Percentiles rank a stretch among this genome's conserved stretches.
Evolutionary conservation across 1,140 invertebrate genomes (phyloP).

Genomic region (Drosophila ironensis): DNA sequence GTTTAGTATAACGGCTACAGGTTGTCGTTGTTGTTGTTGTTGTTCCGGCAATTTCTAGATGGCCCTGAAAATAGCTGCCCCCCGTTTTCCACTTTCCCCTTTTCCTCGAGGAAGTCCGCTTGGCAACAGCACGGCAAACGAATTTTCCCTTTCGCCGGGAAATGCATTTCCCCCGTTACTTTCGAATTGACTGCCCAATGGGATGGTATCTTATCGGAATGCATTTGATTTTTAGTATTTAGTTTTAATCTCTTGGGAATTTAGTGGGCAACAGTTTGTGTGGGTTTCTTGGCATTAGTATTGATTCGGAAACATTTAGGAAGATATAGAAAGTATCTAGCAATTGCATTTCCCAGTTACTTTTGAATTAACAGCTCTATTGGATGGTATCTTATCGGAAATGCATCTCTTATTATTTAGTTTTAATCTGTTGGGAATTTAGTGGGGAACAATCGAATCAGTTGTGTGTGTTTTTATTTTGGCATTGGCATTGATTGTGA

Average conservation of each 20-base stretch:
- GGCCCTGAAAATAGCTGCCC: slow-evolving; percentile 44
- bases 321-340: too few relatives aligned
- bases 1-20: too few relatives aligned
- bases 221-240: neutral
- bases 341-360: slow-evolving; percentile 1
- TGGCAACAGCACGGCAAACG: slow-evolving; percentile 60
- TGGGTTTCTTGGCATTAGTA: neutral
- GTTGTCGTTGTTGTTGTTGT: slow-evolving; percentile 50
- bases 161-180: slow-evolving; percentile 4
- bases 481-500: slow-evolving; percentile 10
- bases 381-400: neutral
- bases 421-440: neutral
- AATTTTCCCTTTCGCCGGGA: slow-evolving; percentile 23
- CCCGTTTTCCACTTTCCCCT: neutral
- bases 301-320: slow-evolving; percentile 17
- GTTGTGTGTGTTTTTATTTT: neutral
- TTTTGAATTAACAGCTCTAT: neutral
- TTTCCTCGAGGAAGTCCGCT: slow-evolving; percentile 13
- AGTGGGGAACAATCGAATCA: neutral
- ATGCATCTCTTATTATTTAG: neutral
- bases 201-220: slow-evolving; percentile 5
- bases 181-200: neutral
- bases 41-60: too few relatives aligned
- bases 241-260: neutral
- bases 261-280: neutral